Percentiles rank a stretch among this genome's conserved stretches.
Conservation (phyloP, 2,888 invertebrate species). For the Hyposoter didymator region DNA sequence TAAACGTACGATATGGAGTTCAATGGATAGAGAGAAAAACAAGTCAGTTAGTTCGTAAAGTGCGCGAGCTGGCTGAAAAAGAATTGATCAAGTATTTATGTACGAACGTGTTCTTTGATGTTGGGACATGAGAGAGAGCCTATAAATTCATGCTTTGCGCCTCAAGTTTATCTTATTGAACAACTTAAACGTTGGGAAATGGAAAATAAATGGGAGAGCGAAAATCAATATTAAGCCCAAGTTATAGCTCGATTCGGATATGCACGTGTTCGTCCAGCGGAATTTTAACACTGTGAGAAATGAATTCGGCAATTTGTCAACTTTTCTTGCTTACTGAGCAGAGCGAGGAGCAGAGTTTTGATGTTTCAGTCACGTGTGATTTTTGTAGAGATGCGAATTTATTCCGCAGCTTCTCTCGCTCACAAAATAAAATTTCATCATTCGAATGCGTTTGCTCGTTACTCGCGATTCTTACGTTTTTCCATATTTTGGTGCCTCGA, state of each 20-base stretch:
- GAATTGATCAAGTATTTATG: not conserved
- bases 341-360: not conserved
- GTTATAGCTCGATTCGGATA: not conserved
- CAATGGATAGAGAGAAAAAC: not conserved
- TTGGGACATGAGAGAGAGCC: not conserved
- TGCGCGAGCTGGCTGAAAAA: not conserved
- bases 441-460: not conserved
- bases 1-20: not conserved
- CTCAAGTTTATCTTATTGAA: not conserved
- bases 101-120: not conserved
- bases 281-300: not conserved
- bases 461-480: not conserved
- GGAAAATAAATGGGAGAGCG: not conserved
- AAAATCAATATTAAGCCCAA: not conserved
- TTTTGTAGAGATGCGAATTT: not conserved
- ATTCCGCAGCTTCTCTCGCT: not conserved
- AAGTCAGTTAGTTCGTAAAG: not conserved
- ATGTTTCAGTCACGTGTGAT: not conserved
- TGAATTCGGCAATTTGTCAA: too few species aligned
- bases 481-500: not conserved
- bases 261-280: not conserved
- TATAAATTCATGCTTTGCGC: not conserved
- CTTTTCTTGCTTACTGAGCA: not conserved
- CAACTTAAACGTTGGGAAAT: conserved; percentile 1
- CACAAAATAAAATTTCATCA: not conserved